Conservation (phyloP, 2,113 vertebrate species). For the Orcinus orca region DNA sequence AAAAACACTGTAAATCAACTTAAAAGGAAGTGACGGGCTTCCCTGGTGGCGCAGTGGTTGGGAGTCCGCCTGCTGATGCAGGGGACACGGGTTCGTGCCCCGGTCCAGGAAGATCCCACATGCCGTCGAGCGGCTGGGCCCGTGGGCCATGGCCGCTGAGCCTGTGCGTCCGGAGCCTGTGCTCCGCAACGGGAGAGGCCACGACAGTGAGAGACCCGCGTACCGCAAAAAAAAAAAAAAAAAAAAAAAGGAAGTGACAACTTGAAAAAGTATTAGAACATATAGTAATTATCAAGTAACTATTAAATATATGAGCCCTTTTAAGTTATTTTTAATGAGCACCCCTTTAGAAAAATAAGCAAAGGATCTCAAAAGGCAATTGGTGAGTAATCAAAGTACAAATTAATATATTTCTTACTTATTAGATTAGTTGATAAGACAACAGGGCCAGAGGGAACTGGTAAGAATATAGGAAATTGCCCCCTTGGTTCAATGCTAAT, state of each 20-base stretch:
- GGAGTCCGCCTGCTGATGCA: too few species aligned
- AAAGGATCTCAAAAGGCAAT: background rate
- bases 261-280: constrained; percentile 6
- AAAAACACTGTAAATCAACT: background rate
- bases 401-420: background rate
- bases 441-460: background rate
- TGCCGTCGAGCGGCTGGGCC: too few species aligned
- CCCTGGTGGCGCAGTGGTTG: too few species aligned
- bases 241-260: background rate
- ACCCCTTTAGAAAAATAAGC: background rate
- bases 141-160: too few species aligned
- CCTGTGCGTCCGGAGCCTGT: too few species aligned
- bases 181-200: too few species aligned
- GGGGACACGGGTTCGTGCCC: too few species aligned
- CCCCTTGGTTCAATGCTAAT: background rate
- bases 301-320: background rate
- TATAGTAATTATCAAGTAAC: background rate
- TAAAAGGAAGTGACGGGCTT: background rate
- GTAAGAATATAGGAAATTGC: background rate
- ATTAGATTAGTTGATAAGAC: background rate
- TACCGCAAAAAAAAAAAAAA: too few species aligned
- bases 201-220: too few species aligned
- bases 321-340: background rate
- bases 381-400: background rate
- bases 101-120: too few species aligned